Evolutionary conservation across 2,888 invertebrate species (phyloP), one percentile per base, ranked within the genome.

Genomic region (Polydrusus cervinus): DNA sequence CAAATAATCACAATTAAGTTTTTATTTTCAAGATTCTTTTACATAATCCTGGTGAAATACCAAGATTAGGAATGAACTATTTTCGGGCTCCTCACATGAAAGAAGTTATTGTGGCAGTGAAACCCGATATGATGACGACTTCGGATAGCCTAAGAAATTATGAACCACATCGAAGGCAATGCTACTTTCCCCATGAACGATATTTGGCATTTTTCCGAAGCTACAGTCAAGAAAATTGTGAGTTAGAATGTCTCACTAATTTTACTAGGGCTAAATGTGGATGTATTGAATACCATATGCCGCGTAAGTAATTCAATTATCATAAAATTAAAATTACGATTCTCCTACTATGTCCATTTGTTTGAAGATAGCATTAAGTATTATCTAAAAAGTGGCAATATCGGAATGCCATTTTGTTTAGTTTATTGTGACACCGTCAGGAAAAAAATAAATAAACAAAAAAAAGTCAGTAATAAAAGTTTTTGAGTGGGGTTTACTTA

Each of bases 91-190:
- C 93, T 10, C 86, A 93, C 71, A 90, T 91, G 71, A 92, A 93
- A 83, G 93, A 93, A 85, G 90, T 93, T 0, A 89, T 93, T 0
- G 92, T 93, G 0, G 91, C 92, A 0, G 91, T 94, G 11, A 91
- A 92, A 83, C 94, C 94, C 0, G 92, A 93, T 84, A 93, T 94
- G 89, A 93, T 93, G 88, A 93, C 92, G 1, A 94, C 93, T 1
- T 92, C 92, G 0, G 89, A 90, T 68, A 92, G 92, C 18, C 86
- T 94, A 3, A 88, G 87, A 79, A 89, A 89, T 67, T 93, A 93
- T 78, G 89, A 90, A 68, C 91, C 93, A 0, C 87, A 89, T 43
- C 90, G 92, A 64, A 90, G 93, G 9, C 92, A 92, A 82, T 94
- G 93, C 81, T 93, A 90, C 85, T 93, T 93, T 83, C 91, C 91